These are phyloP conservation scores for Theropithecus gelada DNA, from an alignment of 2,113 vertebrate genomes.

Conservation along the genomic window DNA sequence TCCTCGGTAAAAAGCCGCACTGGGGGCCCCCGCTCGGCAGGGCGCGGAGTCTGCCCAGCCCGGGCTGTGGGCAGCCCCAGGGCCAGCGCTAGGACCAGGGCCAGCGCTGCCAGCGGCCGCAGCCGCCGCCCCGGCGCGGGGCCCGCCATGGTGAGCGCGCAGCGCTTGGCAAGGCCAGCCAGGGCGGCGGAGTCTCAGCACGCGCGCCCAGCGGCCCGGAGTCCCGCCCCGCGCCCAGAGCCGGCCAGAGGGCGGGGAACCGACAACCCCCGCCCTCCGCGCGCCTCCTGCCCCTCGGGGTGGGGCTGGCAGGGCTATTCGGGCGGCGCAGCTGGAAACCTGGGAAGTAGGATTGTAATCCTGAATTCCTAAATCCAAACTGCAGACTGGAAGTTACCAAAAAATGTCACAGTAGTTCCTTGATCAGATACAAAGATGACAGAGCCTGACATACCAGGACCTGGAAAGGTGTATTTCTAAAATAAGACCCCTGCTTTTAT, in stretches of 20 bases:
- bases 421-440: background rate
- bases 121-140: conserved; percentile 26
- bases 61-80: background rate
- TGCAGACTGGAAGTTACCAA: background rate
- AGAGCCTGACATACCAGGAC: background rate
- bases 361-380: rapidly evolving
- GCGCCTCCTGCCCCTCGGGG: background rate
- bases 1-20: conserved; percentile 94
- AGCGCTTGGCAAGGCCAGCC: rapidly evolving
- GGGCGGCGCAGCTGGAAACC: background rate
- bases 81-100: conserved; percentile 36
- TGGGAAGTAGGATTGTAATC: rapidly evolving
- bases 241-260: background rate
- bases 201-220: background rate
- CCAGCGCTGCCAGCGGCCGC: background rate
- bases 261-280: background rate
- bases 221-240: background rate
- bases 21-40: conserved; percentile 79
- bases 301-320: background rate
- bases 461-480: background rate
- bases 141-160: conserved; percentile 46
- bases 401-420: background rate
- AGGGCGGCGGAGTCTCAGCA: background rate
- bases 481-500: background rate
- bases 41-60: conserved; percentile 67